Conservation (phyloP, 2,113 vertebrate genomes). For the Calonectris borealis region DNA sequence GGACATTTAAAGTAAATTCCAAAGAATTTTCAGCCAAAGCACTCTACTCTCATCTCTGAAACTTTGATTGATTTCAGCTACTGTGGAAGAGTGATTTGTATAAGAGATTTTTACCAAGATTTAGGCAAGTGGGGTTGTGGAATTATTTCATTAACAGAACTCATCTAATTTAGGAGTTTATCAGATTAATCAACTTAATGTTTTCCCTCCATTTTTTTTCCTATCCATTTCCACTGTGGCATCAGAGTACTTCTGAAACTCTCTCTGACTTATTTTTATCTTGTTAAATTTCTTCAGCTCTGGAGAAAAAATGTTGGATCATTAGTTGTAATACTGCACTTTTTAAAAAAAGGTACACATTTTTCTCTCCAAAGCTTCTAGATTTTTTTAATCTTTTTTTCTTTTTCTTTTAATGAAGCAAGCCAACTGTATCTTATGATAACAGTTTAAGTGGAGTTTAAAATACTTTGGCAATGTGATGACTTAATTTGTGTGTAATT, state of each 20-base stretch:
- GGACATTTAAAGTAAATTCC: constrained; percentile 6
- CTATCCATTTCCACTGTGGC: neutral
- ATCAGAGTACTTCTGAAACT: neutral
- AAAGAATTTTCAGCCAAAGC: constrained; percentile 9
- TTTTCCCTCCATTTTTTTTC: neutral
- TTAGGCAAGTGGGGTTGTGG: neutral
- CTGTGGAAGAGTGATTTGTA: neutral
- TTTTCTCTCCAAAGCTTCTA: neutral
- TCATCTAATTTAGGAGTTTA: constrained; percentile 3
- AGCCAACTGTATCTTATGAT: neutral
- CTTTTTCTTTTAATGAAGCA: neutral
- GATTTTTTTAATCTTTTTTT: neutral
- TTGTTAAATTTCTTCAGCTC: neutral
- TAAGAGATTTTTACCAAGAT: neutral
- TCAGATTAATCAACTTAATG: neutral
- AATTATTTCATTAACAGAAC: constrained; percentile 9
- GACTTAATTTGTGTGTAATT: neutral
- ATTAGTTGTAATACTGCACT: neutral
- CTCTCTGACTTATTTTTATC: neutral
- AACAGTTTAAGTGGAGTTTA: neutral
- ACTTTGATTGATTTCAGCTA: neutral
- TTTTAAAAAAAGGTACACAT: neutral
- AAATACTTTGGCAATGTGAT: neutral
- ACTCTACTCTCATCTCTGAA: neutral
- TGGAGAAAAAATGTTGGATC: neutral